Conservation (phyloP, 2,113 vertebrate species). For the Cochlearius cochlearius region DNA sequence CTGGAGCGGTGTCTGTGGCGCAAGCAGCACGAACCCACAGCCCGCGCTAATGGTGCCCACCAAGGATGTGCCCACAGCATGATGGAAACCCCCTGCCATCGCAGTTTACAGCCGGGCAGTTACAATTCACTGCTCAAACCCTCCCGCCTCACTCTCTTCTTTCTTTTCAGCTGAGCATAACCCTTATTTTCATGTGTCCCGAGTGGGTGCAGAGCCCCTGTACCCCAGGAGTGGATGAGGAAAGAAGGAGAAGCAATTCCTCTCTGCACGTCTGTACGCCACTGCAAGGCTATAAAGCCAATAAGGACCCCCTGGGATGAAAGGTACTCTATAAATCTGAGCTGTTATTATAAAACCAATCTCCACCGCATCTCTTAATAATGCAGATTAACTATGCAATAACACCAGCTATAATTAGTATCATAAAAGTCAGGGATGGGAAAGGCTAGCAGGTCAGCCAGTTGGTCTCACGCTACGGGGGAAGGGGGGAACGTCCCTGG, state of each 20-base stretch:
- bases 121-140: neutral
- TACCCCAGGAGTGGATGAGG: neutral
- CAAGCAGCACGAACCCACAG: neutral
- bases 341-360: constrained; percentile 41
- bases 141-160: neutral
- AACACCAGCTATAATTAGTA: constrained; percentile 26
- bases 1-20: rapidly evolving
- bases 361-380: constrained; percentile 38
- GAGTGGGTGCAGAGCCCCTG: neutral
- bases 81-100: neutral
- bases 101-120: rapidly evolving
- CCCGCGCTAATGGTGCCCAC: neutral
- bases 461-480: neutral
- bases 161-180: neutral
- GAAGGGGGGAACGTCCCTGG: neutral
- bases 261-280: neutral
- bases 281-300: neutral
- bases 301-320: neutral
- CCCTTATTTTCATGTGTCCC: neutral
- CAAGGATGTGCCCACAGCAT: rapidly evolving
- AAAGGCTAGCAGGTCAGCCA: neutral
- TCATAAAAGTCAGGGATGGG: constrained; percentile 11
- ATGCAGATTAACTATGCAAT: constrained; percentile 40
- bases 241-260: neutral
- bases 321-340: constrained; percentile 30